Percentiles rank a stretch among this genome's conserved stretches.
Conservation (phyloP, 1,140 invertebrate species). For the Brachionus manjavacas region DNA sequence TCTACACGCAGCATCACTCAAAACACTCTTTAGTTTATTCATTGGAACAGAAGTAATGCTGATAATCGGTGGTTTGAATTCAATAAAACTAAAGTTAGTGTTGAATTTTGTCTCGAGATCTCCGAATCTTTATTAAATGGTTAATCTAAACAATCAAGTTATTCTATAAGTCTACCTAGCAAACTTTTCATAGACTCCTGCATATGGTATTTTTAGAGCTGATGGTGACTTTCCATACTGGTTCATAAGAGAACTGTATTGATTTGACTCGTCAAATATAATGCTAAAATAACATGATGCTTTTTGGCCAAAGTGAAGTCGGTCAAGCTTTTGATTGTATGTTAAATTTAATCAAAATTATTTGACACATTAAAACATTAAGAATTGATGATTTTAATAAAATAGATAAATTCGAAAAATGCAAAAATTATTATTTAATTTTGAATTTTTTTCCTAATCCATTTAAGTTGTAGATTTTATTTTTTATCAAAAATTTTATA, state of each 20-base stretch:
- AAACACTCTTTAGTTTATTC: background rate
- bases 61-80: background rate
- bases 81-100: background rate
- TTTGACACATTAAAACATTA: too few species aligned
- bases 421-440: too few species aligned
- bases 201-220: background rate
- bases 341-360: background rate
- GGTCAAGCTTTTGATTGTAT: background rate
- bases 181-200: background rate
- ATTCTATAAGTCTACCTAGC: background rate
- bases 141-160: background rate
- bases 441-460: too few species aligned
- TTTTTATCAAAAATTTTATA: too few species aligned
- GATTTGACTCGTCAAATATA: background rate
- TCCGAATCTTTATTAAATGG: background rate
- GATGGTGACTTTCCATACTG: background rate
- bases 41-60: slow-evolving; percentile 20
- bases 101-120: background rate
- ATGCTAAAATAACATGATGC: background rate
- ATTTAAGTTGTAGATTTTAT: too few species aligned
- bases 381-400: too few species aligned
- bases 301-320: background rate
- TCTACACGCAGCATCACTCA: background rate
- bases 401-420: too few species aligned
- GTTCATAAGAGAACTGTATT: background rate